Evolutionary conservation across 1,140 invertebrate species (phyloP).

Genomic region (Carcinoscorpius rotundicauda): DNA sequence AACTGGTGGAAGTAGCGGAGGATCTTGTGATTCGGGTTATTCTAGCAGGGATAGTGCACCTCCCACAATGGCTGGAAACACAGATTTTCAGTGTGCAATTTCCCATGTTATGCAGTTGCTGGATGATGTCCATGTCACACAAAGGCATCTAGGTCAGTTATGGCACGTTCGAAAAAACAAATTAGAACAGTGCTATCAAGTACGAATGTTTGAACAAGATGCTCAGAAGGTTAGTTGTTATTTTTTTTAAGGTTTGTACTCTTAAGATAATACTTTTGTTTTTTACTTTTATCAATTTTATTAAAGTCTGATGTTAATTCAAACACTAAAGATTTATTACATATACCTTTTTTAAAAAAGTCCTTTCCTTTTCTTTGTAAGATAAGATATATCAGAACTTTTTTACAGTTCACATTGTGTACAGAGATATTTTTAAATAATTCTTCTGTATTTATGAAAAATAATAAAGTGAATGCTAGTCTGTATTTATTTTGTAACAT

Average conservation of each 20-base stretch:
- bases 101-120: slow-evolving; percentile 51
- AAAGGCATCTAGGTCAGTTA: slow-evolving; percentile 77
- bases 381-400: no score
- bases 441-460: no score
- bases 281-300: not conserved
- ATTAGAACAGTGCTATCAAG: slow-evolving; percentile 83
- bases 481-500: no score
- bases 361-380: no score
- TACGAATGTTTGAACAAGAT: slow-evolving; percentile 90
- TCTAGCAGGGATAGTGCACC: slow-evolving; percentile 44
- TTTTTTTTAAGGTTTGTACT: not conserved
- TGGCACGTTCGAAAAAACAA: slow-evolving; percentile 90
- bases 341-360: no score
- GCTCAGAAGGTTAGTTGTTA: slow-evolving; percentile 65
- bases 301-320: not conserved
- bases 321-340: not conserved
- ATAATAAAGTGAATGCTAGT: no score
- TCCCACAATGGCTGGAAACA: slow-evolving; percentile 48
- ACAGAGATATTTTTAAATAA: no score
- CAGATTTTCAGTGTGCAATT: slow-evolving; percentile 46
- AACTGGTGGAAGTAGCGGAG: slow-evolving; percentile 27
- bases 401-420: no score
- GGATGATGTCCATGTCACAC: slow-evolving; percentile 68
- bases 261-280: not conserved
- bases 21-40: slow-evolving; percentile 40